These are phyloP conservation scores for Stenurella melanura DNA, from an alignment of 2,888 invertebrate species.

Conservation along the genomic window DNA sequence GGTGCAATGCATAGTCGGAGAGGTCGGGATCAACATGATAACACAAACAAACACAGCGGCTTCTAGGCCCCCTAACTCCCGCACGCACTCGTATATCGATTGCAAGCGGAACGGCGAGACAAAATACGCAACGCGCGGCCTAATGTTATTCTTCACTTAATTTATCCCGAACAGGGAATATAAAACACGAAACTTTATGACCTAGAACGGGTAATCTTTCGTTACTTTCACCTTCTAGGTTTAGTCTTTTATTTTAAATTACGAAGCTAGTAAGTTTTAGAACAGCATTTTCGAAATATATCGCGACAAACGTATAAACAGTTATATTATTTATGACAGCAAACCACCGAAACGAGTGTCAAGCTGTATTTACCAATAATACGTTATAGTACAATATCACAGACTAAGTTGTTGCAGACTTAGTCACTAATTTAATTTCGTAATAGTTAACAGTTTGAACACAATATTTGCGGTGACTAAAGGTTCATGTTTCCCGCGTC, in stretches of 20 bases:
- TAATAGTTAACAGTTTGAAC: not conserved
- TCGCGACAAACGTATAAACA: not conserved
- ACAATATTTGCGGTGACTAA: not conserved
- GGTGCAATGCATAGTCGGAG: slow-evolving; percentile 66
- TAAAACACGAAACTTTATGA: slow-evolving; percentile 1
- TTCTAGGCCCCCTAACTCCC: slow-evolving; percentile 28
- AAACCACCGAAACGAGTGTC: not conserved
- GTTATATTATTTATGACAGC: not conserved
- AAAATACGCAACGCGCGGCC: slow-evolving; percentile 57
- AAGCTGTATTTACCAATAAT: not conserved
- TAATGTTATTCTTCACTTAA: slow-evolving; percentile 34
- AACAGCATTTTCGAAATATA: not conserved
- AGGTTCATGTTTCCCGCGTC: slow-evolving; percentile 11
- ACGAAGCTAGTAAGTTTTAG: not conserved
- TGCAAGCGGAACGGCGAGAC: slow-evolving; percentile 46
- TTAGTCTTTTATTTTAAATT: not conserved
- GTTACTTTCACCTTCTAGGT: not conserved
- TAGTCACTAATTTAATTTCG: not conserved
- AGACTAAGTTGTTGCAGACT: not conserved
- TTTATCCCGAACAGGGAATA: slow-evolving; percentile 7
- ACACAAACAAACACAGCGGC: slow-evolving; percentile 43
- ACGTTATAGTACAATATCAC: not conserved
- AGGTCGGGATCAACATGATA: slow-evolving; percentile 72
- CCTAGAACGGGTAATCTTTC: not conserved
- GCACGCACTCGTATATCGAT: slow-evolving; percentile 45